Conservation (phyloP, 1,140 invertebrate genomes). For the Mylabris phalerata region DNA sequence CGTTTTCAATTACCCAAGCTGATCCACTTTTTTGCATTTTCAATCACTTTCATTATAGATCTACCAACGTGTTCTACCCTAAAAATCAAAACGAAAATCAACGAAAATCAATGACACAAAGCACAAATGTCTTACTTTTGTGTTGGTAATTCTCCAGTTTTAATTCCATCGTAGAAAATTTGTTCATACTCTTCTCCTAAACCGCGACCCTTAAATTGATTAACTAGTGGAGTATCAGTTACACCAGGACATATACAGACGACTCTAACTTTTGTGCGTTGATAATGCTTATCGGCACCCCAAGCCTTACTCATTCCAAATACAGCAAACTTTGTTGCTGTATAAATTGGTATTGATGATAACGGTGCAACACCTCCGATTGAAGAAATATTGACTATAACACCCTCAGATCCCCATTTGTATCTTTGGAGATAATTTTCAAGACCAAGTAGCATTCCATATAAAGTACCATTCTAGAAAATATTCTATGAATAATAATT, state of each 20-base stretch:
- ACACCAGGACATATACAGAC: conserved; percentile 38
- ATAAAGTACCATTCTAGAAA: conserved; percentile 26
- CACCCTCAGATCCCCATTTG: conserved; percentile 24
- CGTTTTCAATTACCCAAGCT: conserved; percentile 26
- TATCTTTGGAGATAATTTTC: conserved; percentile 30
- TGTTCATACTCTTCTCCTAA: conserved; percentile 8
- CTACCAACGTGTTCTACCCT: conserved; percentile 18
- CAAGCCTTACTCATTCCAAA: conserved; percentile 23
- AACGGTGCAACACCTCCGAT: conserved; percentile 18
- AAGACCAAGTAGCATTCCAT: conserved; percentile 26
- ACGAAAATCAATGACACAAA: background rate
- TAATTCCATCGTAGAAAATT: background rate
- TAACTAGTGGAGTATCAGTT: conserved; percentile 26
- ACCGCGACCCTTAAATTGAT: background rate
- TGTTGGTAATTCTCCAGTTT: background rate
- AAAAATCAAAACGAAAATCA: conserved; percentile 1
- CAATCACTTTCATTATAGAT: conserved; percentile 19
- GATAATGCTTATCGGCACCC: conserved; percentile 18
- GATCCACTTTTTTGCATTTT: conserved; percentile 18
- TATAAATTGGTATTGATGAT: conserved; percentile 25
- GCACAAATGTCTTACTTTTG: background rate
- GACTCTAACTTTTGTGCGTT: conserved; percentile 34
- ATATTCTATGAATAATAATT: too few relatives aligned
- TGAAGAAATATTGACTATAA: conserved; percentile 30
- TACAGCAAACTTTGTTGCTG: conserved; percentile 28